Conservation (phyloP, 2,797 vertebrate species). For the Pterois miles region DNA sequence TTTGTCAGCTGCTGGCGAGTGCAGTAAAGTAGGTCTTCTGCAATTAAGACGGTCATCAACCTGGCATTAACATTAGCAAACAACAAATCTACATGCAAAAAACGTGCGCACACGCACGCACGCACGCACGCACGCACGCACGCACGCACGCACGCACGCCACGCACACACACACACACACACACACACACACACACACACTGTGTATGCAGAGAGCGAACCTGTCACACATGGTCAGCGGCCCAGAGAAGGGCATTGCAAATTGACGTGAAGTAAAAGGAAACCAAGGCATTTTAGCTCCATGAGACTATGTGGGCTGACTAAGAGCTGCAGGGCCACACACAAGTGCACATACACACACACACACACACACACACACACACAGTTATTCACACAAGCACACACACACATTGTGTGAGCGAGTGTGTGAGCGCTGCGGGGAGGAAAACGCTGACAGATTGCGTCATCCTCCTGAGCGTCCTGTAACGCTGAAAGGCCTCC, state of each 20-base stretch:
- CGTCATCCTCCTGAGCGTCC: conserved; percentile 38
- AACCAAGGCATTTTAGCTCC: conserved; percentile 57
- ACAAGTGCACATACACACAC: conserved; percentile 17
- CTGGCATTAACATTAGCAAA: conserved; percentile 35
- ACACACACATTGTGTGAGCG: conserved; percentile 10
- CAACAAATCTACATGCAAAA: conserved; percentile 41
- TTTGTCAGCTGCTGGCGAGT: neutral
- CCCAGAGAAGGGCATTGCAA: conserved; percentile 52
- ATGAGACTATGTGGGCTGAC: conserved; percentile 51
- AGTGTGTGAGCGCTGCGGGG: conserved; percentile 32
- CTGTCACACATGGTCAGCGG: conserved; percentile 65
- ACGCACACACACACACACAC: conserved; percentile 14
- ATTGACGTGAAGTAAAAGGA: conserved; percentile 68
- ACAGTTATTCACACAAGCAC: neutral
- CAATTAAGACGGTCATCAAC: conserved; percentile 6
- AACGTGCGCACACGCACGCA: neutral
- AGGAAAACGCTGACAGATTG: conserved; percentile 26
- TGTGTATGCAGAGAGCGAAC: conserved; percentile 26
- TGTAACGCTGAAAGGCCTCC: conserved; percentile 29
- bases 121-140: neutral
- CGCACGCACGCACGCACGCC: conserved; percentile 21
- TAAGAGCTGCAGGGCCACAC: conserved; percentile 51
- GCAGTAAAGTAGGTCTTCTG: conserved; percentile 17
- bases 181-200: neutral
- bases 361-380: conserved; percentile 18